Base-by-base conservation (phyloP, 2,113 vertebrate species). In the Dendropsophus ebraccatus region DNA sequence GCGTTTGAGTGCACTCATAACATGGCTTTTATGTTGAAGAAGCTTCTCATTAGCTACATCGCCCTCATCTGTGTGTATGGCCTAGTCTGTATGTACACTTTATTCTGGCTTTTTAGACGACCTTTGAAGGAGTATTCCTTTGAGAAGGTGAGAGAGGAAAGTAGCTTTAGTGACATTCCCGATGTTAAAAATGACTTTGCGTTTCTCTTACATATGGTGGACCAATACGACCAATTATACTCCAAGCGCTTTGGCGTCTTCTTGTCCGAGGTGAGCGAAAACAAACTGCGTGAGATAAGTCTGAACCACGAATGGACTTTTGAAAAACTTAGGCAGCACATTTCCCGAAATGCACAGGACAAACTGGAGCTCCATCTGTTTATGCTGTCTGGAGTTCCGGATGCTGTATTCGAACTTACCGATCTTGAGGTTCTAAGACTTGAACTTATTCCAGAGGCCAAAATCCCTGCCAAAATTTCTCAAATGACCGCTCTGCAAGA, bases 111-210 rank as follows among this genome's bases (percentile, higher is more conserved):
- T 25, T 98, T 99, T 88, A 94, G 97, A 72, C 95, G 97, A 79
- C 97, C 98, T 17, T 92, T 99, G 23, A 99, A 99, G 89, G 98
- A 99, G 88, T 99, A 99, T 73, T 99, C 98, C 0, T 99, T 99
- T 82, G 98, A 99, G 81, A 99, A 99, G 88, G 97, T 99, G 77
- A 90, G 98, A 88, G 98, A 99, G 83, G 97, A 99, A 91, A 99
- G 98, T 89, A 99, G 97, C 91, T 99, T 99, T 89, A 99, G 98
- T 23, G 98, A 99, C 89, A 99, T 99, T 89, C 98, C 98, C 0
- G 98, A 99, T 74, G 98, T 99, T 45, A 99, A 99, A 90, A 99
- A 99, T 0, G 98, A 99, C 88, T 99, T 99, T 94, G 98, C 98
- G 0, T 99, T 99, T 88, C 97, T 99, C 47, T 94, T 99, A 76